These are phyloP conservation scores for Temnothorax ravouxi DNA, from an alignment of 2,888 invertebrate genomes.

Conservation along the genomic window DNA sequence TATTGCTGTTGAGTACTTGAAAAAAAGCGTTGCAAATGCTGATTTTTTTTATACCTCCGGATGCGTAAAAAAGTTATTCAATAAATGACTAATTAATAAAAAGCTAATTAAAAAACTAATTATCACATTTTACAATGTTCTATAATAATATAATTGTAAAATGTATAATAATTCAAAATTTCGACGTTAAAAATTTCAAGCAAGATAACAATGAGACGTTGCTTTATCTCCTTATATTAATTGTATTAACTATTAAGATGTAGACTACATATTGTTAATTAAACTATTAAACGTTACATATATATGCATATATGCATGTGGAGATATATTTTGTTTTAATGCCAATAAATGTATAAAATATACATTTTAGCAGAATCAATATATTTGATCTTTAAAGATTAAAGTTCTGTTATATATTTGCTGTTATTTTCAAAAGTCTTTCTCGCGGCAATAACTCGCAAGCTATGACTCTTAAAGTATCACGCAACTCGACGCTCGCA, in stretches of 20 bases:
- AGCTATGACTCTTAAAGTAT: background rate
- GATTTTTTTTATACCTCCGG: background rate
- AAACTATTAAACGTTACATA: too few species aligned
- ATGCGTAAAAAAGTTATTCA: background rate
- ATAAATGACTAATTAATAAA: background rate
- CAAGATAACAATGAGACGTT: background rate
- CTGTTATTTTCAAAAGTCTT: background rate
- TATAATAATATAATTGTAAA: background rate
- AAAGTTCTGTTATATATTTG: background rate
- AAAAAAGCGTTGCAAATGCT: background rate
- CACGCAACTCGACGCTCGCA: background rate
- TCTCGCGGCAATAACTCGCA: background rate
- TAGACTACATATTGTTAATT: background rate
- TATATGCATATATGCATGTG: too few species aligned
- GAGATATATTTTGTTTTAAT: background rate
- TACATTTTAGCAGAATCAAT: background rate
- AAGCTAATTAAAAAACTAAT: background rate
- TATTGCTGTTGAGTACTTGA: background rate
- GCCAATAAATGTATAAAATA: background rate
- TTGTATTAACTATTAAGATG: background rate
- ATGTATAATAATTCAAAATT: background rate
- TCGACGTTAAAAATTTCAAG: background rate
- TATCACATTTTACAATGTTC: background rate
- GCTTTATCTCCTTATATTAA: background rate
- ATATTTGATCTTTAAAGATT: background rate